Conservation (phyloP, 2,888 invertebrate species). For the Dolichopus griseipennis region DNA sequence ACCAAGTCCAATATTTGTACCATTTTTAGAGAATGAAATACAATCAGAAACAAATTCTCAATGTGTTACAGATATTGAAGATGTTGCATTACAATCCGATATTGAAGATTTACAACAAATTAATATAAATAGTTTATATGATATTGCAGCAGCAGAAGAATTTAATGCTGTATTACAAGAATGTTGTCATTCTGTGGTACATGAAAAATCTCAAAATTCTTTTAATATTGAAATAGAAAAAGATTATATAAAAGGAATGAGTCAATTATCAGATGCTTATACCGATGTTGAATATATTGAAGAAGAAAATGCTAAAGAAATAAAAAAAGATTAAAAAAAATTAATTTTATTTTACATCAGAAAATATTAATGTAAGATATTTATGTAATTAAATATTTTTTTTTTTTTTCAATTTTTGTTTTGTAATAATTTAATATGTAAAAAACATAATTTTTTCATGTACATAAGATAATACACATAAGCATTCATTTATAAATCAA, state of each 20-base stretch:
- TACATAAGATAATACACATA: too few species aligned
- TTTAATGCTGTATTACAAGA: conserved; percentile 44
- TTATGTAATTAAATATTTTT: background rate
- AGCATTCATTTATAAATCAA: too few species aligned
- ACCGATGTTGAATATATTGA: conserved; percentile 51
- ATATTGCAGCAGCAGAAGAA: conserved; percentile 38
- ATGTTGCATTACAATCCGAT: conserved; percentile 44
- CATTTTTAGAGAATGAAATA: conserved; percentile 19
- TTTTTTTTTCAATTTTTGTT: too few species aligned
- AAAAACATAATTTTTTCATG: too few species aligned
- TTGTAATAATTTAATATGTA: too few species aligned
- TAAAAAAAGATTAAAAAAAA: conserved; percentile 12
- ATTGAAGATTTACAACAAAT: conserved; percentile 38
- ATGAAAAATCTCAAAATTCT: conserved; percentile 41
- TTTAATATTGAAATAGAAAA: conserved; percentile 45
- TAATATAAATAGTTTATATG: conserved; percentile 19
- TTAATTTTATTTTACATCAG: background rate
- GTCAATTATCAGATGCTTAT: conserved; percentile 39
- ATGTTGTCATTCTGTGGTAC: conserved; percentile 40
- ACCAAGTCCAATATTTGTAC: conserved; percentile 23
- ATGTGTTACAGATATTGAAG: conserved; percentile 44
- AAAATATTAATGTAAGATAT: background rate
- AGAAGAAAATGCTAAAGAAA: conserved; percentile 31
- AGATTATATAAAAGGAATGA: conserved; percentile 46
- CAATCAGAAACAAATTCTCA: conserved; percentile 18